Evolutionary conservation across 2,797 vertebrate species (phyloP), one percentile per base, ranked within the genome.

Genomic region (Bovichtus variegatus): DNA sequence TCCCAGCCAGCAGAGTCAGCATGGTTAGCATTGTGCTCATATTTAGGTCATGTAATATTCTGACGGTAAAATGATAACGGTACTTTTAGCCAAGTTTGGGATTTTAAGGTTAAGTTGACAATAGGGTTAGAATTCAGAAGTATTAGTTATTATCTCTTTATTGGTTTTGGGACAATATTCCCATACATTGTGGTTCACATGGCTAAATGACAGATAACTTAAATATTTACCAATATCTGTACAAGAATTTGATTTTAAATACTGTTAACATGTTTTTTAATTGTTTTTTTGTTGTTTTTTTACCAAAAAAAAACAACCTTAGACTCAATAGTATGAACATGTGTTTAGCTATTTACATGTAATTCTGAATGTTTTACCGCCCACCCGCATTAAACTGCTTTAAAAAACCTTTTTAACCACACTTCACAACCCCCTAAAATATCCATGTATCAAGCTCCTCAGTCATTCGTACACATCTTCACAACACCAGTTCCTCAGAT

Each of bases 401-500:
- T 23, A 27, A 41, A 55, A 54, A 44, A 29, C n/a, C n/a, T n/a
- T n/a, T n/a, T n/a, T 18, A 46, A 64, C 2, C 41, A 23, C 70
- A 82, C 41, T 57, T 25, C 16, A 67, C 43, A 67, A 19, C 18
- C 41, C 19, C 51, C 3, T 59, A 36, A 80, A 82, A 64, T 60
- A 41, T 85, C 50, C 74, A 69, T 83, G 41, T 68, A 57, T 69
- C 54, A 75, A 62, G 60, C 61, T 68, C 49, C 47, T 74, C 29
- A 43, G 69, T 69, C 74, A 77, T 84, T 86, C 71, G 78, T 68
- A 68, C 55, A 82, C 77, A 54, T 75, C 36, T 81, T 85, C 72
- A 68, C 74, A 60, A 76, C 72, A 64, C 43, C 68, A 79, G 62
- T 41, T 59, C 72, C 25, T 59, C 60, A 70, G 62, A 73, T 65